These are phyloP conservation scores for Columbina picui DNA, from an alignment of 2,113 vertebrate species.

Conservation along the genomic window DNA sequence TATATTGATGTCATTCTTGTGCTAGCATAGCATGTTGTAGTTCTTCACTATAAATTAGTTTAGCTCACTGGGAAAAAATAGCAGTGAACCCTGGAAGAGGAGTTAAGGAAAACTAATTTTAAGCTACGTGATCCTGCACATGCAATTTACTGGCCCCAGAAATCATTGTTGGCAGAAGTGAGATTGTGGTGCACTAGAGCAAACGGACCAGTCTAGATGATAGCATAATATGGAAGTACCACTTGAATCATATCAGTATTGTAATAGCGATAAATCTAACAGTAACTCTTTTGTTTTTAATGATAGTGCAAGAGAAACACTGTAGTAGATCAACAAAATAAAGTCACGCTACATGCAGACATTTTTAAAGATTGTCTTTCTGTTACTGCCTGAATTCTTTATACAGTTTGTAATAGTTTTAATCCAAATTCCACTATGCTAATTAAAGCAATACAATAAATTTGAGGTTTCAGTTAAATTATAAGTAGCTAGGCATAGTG, in stretches of 20 bases:
- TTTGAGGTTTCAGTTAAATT: not conserved
- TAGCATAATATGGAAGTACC: not conserved
- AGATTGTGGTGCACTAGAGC: not conserved
- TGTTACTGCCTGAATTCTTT: not conserved
- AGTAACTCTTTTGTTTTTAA: not conserved
- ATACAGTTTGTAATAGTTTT: not conserved
- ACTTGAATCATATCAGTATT: not conserved
- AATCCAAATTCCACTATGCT: not conserved
- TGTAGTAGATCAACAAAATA: not conserved
- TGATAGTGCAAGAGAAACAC: not conserved
- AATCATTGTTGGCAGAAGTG: not conserved
- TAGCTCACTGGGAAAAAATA: not conserved
- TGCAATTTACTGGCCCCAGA: not conserved
- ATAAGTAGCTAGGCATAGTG: not conserved
- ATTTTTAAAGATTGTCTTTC: not conserved
- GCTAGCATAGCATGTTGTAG: not conserved
- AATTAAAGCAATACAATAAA: not conserved
- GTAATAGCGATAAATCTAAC: not conserved
- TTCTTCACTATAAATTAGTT: not conserved
- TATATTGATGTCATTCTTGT: not conserved
- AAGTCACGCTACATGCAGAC: not conserved
- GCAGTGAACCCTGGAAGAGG: not conserved
- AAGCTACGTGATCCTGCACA: not conserved
- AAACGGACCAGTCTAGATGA: fast-evolving
- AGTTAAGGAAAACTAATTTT: not conserved